Evolutionary conservation across 2,888 invertebrate species (phyloP).

Genomic region (Lysandra coridon): DNA sequence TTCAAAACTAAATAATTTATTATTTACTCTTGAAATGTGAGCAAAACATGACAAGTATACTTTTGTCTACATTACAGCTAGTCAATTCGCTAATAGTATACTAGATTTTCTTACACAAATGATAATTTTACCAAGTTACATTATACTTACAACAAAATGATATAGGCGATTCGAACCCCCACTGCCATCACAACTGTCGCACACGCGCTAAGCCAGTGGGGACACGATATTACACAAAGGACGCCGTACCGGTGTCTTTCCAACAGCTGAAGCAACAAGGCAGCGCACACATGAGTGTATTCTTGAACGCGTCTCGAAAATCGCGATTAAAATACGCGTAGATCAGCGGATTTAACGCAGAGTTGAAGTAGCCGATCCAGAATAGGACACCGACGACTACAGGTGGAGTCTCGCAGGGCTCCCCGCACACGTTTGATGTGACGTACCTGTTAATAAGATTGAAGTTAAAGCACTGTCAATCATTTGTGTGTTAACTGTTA

Average conservation of each 20-base stretch:
- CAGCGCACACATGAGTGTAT: conserved; percentile 91
- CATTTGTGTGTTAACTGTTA: too few relatives aligned
- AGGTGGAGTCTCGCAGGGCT: conserved; percentile 90
- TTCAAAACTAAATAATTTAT: too few relatives aligned
- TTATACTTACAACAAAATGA: not conserved
- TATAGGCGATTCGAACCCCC: conserved; percentile 7
- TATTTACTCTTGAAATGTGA: too few relatives aligned
- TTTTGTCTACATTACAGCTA: not conserved
- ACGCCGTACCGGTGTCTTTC: conserved; percentile 83
- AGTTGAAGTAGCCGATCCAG: conserved; percentile 99
- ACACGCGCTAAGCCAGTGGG: conserved; percentile 5
- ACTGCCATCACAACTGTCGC: conserved; percentile 9
- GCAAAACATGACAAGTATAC: not conserved
- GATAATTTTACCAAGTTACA: too few relatives aligned
- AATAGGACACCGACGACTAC: conserved; percentile 94
- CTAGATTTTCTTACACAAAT: too few relatives aligned
- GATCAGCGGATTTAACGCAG: conserved; percentile 95
- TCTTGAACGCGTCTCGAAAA: conserved; percentile 97
- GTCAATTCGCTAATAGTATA: not conserved
- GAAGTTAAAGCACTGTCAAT: too few relatives aligned
- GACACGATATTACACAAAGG: conserved; percentile 74
- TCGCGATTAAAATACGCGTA: conserved; percentile 98
- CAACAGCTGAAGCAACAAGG: conserved; percentile 90
- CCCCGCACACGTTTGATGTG: conserved; percentile 90
- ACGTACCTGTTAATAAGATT: conserved; percentile 84